Evolutionary conservation across 2,888 invertebrate genomes (phyloP).

Genomic region (Kryphioiulus occultus): DNA sequence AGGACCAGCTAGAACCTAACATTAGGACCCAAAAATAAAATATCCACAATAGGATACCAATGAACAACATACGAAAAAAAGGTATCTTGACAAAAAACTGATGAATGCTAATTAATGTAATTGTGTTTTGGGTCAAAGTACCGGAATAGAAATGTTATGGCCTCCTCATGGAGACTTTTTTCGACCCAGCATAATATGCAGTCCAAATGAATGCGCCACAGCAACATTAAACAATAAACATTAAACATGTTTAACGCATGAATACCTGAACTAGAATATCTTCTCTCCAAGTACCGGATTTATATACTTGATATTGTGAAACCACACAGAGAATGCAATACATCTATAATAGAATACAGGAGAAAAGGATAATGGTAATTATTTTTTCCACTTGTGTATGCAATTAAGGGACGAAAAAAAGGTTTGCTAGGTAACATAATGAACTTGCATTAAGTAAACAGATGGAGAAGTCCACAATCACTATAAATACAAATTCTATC

Average conservation of each 20-base stretch:
- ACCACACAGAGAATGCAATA: slow-evolving; percentile 44
- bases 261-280: slow-evolving; percentile 28
- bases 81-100: no score
- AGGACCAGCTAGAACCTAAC: no score
- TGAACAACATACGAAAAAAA: no score
- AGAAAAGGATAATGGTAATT: neutral
- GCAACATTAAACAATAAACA: neutral
- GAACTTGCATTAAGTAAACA: slow-evolving; percentile 27
- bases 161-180: no score
- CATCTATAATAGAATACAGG: neutral
- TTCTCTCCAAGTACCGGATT: neutral
- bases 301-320: slow-evolving; percentile 46
- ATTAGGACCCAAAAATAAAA: no score
- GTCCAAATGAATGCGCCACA: no score
- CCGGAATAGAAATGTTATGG: no score
- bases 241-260: neutral
- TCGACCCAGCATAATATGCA: no score
- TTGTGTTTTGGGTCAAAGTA: no score
- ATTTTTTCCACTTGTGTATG: neutral
- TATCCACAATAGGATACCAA: no score
- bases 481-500: slow-evolving; percentile 2
- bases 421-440: neutral
- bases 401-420: neutral
- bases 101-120: no score
- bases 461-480: slow-evolving; percentile 42